A percentile compares a stretch with the other conserved stretches of the same genome.
These are phyloP conservation scores for Ophioderma brevispina DNA, from an alignment of 35 echinoderm and acorn worm genomes.

Conservation along the genomic window DNA sequence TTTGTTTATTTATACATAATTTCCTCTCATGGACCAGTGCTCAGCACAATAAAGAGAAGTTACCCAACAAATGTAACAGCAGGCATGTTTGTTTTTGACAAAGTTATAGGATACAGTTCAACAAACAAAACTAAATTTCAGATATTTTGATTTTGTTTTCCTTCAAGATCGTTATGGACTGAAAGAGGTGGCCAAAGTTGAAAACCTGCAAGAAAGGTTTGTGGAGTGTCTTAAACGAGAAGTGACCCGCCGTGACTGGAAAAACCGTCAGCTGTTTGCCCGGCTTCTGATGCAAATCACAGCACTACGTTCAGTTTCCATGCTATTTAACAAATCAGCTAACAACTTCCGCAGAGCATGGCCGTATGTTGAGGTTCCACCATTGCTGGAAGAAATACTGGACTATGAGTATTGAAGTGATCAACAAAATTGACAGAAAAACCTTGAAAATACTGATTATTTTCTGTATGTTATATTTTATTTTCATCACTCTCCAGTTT, in stretches of 20 bases:
- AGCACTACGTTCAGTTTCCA: slow-evolving; percentile 75
- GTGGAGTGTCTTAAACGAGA: slow-evolving; percentile 88
- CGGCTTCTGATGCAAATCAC: slow-evolving; percentile 95
- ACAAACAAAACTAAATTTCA: too few relatives aligned
- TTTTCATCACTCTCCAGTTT: too few relatives aligned
- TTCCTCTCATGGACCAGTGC: too few relatives aligned
- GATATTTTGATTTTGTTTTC: neutral
- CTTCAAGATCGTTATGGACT: slow-evolving; percentile 91
- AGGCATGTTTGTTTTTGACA: too few relatives aligned
- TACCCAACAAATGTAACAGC: too few relatives aligned
- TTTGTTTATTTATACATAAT: too few relatives aligned
- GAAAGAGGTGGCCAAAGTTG: slow-evolving; percentile 64
- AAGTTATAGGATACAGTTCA: too few relatives aligned
- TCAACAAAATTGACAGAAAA: too few relatives aligned
- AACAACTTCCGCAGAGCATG: slow-evolving; percentile 78
- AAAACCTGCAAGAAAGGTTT: slow-evolving; percentile 69
- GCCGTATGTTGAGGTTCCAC: slow-evolving; percentile 85
- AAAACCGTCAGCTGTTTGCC: slow-evolving; percentile 94
- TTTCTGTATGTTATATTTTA: too few relatives aligned
- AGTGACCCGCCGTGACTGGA: slow-evolving; percentile 94
- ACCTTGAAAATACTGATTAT: too few relatives aligned
- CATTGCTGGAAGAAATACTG: slow-evolving; percentile 79
- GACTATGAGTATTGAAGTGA: slow-evolving; percentile 86
- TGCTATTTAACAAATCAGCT: slow-evolving; percentile 73
- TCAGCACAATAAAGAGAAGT: too few relatives aligned